A percentile compares a stretch with the other conserved stretches of the same genome.
phyloP scores from a whole-genome alignment of 2,797 vertebrate genomes.

The Protonibea diacanthus region DNA sequence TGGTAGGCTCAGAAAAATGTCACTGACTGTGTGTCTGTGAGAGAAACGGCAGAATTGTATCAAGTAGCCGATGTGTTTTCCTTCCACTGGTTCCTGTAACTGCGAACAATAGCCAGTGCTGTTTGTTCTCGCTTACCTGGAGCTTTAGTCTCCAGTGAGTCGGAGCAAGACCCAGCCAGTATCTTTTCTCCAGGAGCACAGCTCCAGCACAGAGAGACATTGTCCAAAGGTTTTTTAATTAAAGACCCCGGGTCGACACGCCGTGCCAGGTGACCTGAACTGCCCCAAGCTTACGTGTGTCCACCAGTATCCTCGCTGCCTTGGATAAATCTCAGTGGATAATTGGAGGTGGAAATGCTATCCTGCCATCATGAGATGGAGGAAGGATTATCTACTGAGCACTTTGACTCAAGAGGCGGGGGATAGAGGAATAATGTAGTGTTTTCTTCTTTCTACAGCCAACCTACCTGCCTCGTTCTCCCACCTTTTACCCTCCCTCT shows the following conservation, averaged over 20 bases:
- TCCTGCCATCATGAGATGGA: slow-evolving; percentile 77
- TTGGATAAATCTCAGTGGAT: slow-evolving; percentile 77
- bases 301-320: slow-evolving; percentile 45
- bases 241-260: slow-evolving; percentile 79
- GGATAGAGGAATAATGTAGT: slow-evolving; percentile 75
- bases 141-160: slow-evolving; percentile 78
- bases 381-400: slow-evolving; percentile 80
- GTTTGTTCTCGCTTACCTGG: slow-evolving; percentile 75
- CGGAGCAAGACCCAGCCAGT: slow-evolving; percentile 72
- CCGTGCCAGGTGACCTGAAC: slow-evolving; percentile 82
- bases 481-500: slow-evolving; percentile 28
- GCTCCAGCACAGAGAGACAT: slow-evolving; percentile 84
- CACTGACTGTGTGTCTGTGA: slow-evolving; percentile 7
- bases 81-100: slow-evolving; percentile 60
- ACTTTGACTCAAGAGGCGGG: slow-evolving; percentile 62
- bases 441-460: slow-evolving; percentile 76
- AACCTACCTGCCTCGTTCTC: slow-evolving; percentile 46
- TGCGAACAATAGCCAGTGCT: slow-evolving; percentile 80
- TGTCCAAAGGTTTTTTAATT: slow-evolving; percentile 86
- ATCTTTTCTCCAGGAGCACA: slow-evolving; percentile 79
- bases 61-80: slow-evolving; percentile 67
- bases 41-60: slow-evolving; percentile 63
- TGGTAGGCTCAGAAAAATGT: slow-evolving; percentile 14
- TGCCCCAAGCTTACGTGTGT: slow-evolving; percentile 75
- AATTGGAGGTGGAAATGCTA: slow-evolving; percentile 84